Evolutionary conservation across 2,888 invertebrate genomes (phyloP).

Genomic region (Microdon myrmicae): DNA sequence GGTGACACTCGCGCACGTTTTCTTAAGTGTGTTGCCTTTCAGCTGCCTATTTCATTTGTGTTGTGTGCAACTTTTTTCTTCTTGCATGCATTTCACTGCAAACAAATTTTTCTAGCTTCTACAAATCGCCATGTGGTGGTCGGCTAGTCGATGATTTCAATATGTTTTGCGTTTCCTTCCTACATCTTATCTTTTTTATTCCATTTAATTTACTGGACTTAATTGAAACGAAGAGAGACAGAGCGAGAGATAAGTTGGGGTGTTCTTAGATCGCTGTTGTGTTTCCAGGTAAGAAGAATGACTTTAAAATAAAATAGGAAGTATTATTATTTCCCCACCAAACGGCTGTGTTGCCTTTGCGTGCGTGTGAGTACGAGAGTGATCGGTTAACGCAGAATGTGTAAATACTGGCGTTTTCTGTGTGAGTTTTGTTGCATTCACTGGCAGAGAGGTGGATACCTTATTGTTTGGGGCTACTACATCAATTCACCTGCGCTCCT

Average conservation of each 20-base stretch:
- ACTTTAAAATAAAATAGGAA: constrained; percentile 46
- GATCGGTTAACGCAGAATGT: no score
- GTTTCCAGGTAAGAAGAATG: constrained; percentile 43
- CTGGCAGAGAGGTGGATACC: constrained; percentile 8
- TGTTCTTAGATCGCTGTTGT: background rate
- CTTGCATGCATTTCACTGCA: constrained; percentile 12
- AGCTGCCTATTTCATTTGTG: constrained; percentile 33
- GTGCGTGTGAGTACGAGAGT: no score
- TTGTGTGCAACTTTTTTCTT: constrained; percentile 17
- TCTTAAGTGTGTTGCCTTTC: constrained; percentile 17
- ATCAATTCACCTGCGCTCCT: background rate
- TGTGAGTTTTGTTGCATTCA: no score
- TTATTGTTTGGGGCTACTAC: constrained; percentile 7
- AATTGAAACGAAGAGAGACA: no score
- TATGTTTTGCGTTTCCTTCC: background rate
- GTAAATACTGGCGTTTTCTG: no score
- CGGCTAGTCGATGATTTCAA: constrained; percentile 13
- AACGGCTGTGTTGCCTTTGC: no score
- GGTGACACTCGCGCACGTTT: constrained; percentile 21
- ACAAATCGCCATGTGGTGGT: constrained; percentile 30
- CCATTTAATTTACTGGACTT: constrained; percentile 39
- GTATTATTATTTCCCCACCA: no score
- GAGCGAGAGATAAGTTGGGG: no score
- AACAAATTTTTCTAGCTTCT: constrained; percentile 16
- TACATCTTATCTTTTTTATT: constrained; percentile 13